Evolutionary conservation across 2,888 invertebrate genomes (phyloP).

Genomic region (Galeopsomyia nigrocyanea): DNA sequence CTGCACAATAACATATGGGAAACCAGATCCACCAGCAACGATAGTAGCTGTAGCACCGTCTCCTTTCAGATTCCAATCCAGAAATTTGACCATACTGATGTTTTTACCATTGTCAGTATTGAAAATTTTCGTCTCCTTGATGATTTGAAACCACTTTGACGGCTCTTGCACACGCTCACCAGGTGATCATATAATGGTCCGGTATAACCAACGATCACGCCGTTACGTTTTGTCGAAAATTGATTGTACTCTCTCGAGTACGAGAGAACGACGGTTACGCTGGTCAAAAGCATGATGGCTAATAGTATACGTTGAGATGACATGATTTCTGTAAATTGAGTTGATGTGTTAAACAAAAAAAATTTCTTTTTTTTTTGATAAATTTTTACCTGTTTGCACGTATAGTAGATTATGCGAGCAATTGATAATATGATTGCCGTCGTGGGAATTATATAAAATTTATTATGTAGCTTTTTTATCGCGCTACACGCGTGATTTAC

Average conservation of each 20-base stretch:
- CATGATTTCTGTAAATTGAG: too few relatives aligned
- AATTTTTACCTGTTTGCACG: too few relatives aligned
- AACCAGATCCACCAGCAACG: neutral
- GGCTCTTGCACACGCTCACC: neutral
- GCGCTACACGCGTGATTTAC: too few relatives aligned
- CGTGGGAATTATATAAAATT: too few relatives aligned
- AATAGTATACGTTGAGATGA: too few relatives aligned
- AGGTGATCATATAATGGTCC: neutral
- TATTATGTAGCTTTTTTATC: too few relatives aligned
- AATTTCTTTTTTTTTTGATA: too few relatives aligned
- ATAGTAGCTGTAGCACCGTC: conserved; percentile 4
- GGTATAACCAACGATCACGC: neutral
- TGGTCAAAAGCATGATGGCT: neutral
- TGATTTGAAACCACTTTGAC: neutral
- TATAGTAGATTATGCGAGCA: too few relatives aligned
- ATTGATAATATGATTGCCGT: too few relatives aligned
- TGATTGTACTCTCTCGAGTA: too few relatives aligned
- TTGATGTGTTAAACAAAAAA: too few relatives aligned
- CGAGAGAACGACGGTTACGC: neutral
- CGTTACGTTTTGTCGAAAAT: neutral
- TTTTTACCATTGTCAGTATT: neutral
- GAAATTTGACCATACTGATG: neutral
- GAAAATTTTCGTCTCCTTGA: neutral
- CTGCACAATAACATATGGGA: neutral
- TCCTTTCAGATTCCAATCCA: neutral